Conservation (phyloP, 2,797 vertebrate genomes). For the Sandelia bainsii region DNA sequence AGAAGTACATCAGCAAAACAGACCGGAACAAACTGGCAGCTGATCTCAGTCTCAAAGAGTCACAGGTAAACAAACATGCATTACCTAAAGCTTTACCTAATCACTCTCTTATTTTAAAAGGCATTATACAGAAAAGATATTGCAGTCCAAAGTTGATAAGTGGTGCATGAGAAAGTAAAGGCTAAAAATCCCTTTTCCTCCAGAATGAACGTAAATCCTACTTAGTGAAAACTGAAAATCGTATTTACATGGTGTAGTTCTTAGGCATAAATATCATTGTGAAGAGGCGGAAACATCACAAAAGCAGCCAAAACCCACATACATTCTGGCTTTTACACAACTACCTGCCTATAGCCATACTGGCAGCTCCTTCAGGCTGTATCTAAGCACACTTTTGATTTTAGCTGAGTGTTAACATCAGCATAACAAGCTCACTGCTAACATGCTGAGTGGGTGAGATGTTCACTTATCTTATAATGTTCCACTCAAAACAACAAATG, state of each 20-base stretch:
- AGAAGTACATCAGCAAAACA: conserved; percentile 98
- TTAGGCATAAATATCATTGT: background rate
- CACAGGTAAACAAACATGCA: conserved; percentile 87
- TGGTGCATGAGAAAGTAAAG: background rate
- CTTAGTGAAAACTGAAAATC: background rate
- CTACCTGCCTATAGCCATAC: background rate
- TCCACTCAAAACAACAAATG: background rate
- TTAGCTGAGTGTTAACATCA: background rate
- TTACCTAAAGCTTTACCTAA: background rate
- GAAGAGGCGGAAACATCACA: background rate
- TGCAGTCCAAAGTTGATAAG: no score
- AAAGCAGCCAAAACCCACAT: background rate
- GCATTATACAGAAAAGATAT: background rate
- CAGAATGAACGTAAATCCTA: background rate
- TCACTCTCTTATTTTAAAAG: conserved; percentile 1
- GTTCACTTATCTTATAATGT: background rate
- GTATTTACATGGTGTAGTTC: background rate
- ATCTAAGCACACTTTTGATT: background rate
- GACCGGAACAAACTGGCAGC: conserved; percentile 94
- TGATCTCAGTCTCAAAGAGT: conserved; percentile 94
- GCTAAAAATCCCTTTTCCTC: background rate
- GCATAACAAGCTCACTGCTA: background rate
- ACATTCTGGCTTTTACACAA: background rate
- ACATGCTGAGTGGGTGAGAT: background rate
- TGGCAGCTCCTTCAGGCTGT: background rate